A percentile compares a stretch with the other conserved stretches of the same genome.
phyloP scores from a whole-genome alignment of 1,140 invertebrate species.

The Brachionus koreanus region DNA sequence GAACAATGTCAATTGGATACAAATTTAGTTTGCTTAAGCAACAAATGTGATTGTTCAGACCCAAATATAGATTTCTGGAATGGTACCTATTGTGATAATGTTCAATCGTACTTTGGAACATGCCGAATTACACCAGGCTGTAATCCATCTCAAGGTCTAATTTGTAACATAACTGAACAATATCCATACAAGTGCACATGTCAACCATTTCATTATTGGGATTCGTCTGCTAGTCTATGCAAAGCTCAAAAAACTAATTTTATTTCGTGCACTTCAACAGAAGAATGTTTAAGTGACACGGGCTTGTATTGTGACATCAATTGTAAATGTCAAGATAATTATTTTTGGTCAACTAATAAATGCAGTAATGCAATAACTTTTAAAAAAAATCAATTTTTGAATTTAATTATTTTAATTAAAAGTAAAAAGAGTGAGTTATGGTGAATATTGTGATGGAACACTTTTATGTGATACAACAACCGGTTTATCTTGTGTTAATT shows the following conservation, averaged over 20 bases:
- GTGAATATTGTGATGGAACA: not conserved
- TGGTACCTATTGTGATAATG: slow-evolving; percentile 15
- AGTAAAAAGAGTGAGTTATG: not conserved
- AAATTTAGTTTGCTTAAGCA: not conserved
- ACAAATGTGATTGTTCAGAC: not conserved
- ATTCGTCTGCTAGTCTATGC: not conserved
- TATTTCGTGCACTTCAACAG: not conserved
- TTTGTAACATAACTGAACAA: slow-evolving; percentile 4
- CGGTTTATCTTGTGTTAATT: not conserved
- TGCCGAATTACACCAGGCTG: not conserved
- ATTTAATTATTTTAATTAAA: not conserved
- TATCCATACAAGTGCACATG: slow-evolving; percentile 15
- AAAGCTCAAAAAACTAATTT: not conserved
- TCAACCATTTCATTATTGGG: not conserved
- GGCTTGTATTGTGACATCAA: not conserved
- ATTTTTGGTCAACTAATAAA: not conserved
- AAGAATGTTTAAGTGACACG: not conserved
- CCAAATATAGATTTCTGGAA: slow-evolving; percentile 13
- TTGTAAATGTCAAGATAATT: not conserved
- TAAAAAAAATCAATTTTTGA: not conserved
- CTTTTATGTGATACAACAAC: not conserved
- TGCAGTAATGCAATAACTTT: not conserved
- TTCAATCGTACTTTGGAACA: slow-evolving; percentile 6
- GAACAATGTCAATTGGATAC: not conserved
- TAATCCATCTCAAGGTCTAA: not conserved